A percentile compares a stretch with the other conserved stretches of the same genome.
Conservation (phyloP, 2,113 vertebrate species). For the Aviceda subcristata region DNA sequence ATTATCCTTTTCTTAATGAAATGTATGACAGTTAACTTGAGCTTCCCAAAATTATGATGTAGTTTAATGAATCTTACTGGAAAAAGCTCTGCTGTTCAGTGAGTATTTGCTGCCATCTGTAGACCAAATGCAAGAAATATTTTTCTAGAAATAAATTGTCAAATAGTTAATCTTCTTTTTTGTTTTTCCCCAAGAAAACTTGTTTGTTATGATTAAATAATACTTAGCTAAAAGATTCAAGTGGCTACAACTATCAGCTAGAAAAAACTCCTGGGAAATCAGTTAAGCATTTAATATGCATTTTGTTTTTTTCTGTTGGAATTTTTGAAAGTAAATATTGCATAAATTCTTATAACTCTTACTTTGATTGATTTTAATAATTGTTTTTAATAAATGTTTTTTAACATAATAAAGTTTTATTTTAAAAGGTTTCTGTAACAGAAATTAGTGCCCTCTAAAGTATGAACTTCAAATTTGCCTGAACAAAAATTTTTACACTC, state of each 20-base stretch:
- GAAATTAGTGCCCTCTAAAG: not conserved
- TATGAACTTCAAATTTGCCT: not conserved
- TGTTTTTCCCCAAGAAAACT: fast-evolving
- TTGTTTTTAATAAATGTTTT: not conserved
- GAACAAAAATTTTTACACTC: not conserved
- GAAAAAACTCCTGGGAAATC: not conserved
- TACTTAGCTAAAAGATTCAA: not conserved
- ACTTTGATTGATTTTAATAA: not conserved
- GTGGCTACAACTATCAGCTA: not conserved
- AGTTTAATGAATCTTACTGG: not conserved
- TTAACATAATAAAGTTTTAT: not conserved
- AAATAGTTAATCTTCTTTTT: not conserved
- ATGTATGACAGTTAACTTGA: not conserved
- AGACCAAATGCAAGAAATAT: not conserved
- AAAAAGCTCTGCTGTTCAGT: not conserved
- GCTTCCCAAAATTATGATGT: not conserved
- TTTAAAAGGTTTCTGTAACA: not conserved
- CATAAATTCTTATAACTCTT: not conserved
- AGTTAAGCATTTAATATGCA: not conserved
- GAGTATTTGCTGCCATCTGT: constrained; percentile 58
- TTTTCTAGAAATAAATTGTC: not conserved
- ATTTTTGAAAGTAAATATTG: not conserved
- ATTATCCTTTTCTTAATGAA: not conserved
- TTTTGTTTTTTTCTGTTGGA: not conserved
- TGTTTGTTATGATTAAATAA: not conserved